Conservation (phyloP, 1,140 invertebrate species). For the Eurosta solidaginis region DNA sequence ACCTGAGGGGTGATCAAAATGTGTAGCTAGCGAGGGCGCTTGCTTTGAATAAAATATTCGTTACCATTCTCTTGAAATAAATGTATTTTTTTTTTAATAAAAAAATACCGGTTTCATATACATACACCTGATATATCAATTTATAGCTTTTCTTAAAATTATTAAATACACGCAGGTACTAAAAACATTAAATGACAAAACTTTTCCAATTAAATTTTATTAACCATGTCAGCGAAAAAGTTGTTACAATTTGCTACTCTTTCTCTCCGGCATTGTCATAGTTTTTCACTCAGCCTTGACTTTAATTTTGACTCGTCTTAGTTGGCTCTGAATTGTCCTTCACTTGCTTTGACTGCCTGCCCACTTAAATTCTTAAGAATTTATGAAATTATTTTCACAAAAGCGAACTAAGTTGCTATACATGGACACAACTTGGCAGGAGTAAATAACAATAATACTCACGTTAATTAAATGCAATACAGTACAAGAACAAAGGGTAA, state of each 20-base stretch:
- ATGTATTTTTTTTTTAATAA: too few relatives aligned
- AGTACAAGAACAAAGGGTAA: background rate
- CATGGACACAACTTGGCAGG: background rate
- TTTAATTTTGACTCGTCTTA: background rate
- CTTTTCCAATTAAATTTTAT: slow-evolving; percentile 24
- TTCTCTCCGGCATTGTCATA: background rate
- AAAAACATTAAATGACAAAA: slow-evolving; percentile 25
- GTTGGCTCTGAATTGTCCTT: too few relatives aligned
- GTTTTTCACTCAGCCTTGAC: background rate
- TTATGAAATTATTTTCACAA: slow-evolving; percentile 5
- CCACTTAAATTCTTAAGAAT: slow-evolving; percentile 4
- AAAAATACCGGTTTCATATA: too few relatives aligned
- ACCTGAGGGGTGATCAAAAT: too few relatives aligned
- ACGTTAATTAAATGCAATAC: background rate
- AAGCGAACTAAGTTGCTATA: background rate
- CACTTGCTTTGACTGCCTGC: too few relatives aligned
- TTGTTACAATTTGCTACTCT: too few relatives aligned
- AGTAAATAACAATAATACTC: background rate
- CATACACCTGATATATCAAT: background rate
- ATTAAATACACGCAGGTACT: background rate
- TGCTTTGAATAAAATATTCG: too few relatives aligned
- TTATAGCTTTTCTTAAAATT: too few relatives aligned
- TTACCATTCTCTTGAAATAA: too few relatives aligned
- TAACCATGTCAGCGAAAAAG: background rate
- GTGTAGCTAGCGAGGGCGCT: too few relatives aligned